These are phyloP conservation scores for Raja brachyura DNA, from an alignment of 2,113 vertebrate genomes.

Conservation along the genomic window DNA sequence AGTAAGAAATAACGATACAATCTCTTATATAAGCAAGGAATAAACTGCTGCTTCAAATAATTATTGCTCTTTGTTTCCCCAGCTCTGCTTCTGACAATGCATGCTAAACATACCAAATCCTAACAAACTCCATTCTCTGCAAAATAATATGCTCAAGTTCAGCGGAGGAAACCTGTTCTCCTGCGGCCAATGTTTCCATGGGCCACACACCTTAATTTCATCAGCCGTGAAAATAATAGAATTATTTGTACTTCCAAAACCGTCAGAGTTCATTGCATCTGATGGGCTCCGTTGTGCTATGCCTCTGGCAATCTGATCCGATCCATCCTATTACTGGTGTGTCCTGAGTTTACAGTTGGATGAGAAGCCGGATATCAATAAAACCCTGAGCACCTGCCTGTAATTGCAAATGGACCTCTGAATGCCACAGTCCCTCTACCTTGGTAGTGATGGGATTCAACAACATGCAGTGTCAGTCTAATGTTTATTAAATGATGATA, in stretches of 20 bases:
- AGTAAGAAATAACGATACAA: not conserved
- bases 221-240: slow-evolving; percentile 78
- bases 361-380: slow-evolving; percentile 54
- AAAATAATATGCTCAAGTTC: slow-evolving; percentile 42
- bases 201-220: slow-evolving; percentile 54
- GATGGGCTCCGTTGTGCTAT: slow-evolving; percentile 61
- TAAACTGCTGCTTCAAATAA: not conserved
- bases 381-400: slow-evolving; percentile 44
- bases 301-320: slow-evolving; percentile 62
- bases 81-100: not conserved
- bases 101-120: not conserved
- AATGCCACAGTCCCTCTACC: not conserved
- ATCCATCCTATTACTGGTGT: slow-evolving; percentile 68
- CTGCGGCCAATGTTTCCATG: slow-evolving; percentile 43
- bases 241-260: slow-evolving; percentile 64
- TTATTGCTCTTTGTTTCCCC: not conserved
- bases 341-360: slow-evolving; percentile 68
- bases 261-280: slow-evolving; percentile 65
- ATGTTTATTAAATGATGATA: not conserved
- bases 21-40: not conserved
- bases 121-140: not conserved
- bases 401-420: not conserved
- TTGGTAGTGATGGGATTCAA: not conserved
- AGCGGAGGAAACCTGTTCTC: slow-evolving; percentile 45
- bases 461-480: not conserved